These are phyloP conservation scores for Chymomyza costata DNA, from an alignment of 1,140 invertebrate genomes.

Conservation along the genomic window DNA sequence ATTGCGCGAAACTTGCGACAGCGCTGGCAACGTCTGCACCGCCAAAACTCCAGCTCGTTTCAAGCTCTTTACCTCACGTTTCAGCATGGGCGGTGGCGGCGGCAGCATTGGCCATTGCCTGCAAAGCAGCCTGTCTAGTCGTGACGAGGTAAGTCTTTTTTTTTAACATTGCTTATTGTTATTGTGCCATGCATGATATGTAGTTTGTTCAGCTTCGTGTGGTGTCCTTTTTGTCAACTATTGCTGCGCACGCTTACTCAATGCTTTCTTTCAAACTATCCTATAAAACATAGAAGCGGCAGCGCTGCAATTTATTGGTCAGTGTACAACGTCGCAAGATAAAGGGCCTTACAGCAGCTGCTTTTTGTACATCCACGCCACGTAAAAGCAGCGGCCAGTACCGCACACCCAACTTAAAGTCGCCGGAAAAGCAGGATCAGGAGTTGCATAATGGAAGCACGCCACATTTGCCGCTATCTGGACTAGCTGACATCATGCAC, in stretches of 20 bases:
- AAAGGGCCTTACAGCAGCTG: conserved; percentile 13
- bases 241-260: too few species aligned
- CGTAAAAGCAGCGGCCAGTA: conserved; percentile 53
- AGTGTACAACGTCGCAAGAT: conserved; percentile 33
- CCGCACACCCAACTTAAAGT: conserved; percentile 10
- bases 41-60: conserved; percentile 68
- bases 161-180: not conserved
- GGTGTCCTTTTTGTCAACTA: conserved; percentile 1
- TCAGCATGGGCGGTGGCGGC: conserved; percentile 53
- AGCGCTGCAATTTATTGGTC: conserved; percentile 23
- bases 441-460: conserved; percentile 22
- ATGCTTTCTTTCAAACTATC: conserved; percentile 6
- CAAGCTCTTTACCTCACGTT: conserved; percentile 59
- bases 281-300: conserved; percentile 32
- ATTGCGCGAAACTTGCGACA: conserved; percentile 50
- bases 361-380: conserved; percentile 55
- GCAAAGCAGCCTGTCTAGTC: conserved; percentile 6
- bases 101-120: conserved; percentile 9
- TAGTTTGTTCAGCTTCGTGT: not conserved
- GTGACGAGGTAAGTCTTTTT: conserved; percentile 48
- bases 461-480: conserved; percentile 24
- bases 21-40: conserved; percentile 11
- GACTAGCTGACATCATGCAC: conserved; percentile 7
- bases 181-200: not conserved
- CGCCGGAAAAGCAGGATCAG: not conserved